Evolutionary conservation across 2,797 vertebrate genomes (phyloP).

Genomic region (Cryptoblepharus egeriae): DNA sequence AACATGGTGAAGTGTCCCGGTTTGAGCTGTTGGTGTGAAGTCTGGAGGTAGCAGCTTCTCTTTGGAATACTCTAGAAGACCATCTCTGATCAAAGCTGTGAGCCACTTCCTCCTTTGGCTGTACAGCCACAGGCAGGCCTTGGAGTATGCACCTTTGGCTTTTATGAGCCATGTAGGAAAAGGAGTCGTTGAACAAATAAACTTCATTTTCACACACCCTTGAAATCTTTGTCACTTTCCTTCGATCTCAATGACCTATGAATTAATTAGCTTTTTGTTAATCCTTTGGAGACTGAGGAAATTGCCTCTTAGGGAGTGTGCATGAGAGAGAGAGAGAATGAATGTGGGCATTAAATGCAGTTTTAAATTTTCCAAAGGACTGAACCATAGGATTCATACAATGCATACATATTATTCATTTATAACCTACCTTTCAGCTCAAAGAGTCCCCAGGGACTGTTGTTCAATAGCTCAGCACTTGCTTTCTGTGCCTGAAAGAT

Average conservation of each 20-base stretch:
- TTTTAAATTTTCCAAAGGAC: not conserved
- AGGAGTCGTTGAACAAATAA: slow-evolving; percentile 15
- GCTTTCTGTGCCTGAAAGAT: no score
- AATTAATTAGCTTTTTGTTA: not conserved
- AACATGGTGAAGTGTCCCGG: not conserved
- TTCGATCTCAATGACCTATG: not conserved
- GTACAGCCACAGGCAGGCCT: slow-evolving; percentile 31
- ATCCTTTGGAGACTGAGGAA: not conserved
- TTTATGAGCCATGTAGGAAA: slow-evolving; percentile 27
- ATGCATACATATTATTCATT: no score
- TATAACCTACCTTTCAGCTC: no score
- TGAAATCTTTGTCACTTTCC: slow-evolving; percentile 8
- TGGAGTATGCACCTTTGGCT: not conserved
- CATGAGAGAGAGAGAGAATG: no score
- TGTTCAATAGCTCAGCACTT: no score
- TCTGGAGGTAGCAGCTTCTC: slow-evolving; percentile 22
- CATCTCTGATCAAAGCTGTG: slow-evolving; percentile 41
- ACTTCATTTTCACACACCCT: not conserved
- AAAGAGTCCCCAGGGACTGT: no score
- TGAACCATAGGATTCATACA: not conserved
- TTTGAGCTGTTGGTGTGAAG: slow-evolving; percentile 7
- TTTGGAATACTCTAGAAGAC: slow-evolving; percentile 44
- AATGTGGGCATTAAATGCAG: not conserved
- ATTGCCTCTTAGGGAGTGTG: not conserved
- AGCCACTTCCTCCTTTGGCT: slow-evolving; percentile 26